These are phyloP conservation scores for Scaptodrosophila lebanonensis DNA, from an alignment of 1,140 invertebrate species.

Conservation along the genomic window DNA sequence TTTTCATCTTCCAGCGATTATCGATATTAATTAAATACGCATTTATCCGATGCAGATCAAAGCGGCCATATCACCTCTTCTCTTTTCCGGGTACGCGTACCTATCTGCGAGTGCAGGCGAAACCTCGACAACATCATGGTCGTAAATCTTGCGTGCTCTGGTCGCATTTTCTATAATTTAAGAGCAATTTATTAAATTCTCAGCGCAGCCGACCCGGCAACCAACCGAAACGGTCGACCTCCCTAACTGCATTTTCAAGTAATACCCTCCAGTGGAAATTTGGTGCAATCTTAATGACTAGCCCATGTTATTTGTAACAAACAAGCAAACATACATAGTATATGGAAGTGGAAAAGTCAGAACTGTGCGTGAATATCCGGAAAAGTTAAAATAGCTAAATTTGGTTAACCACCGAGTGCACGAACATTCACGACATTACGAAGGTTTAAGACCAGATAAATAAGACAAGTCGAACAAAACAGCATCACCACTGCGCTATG, in stretches of 20 bases:
- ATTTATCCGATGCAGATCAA: constrained; percentile 12
- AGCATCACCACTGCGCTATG: no score
- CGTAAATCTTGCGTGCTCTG: constrained; percentile 19
- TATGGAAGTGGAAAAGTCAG: no score
- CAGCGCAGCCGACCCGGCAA: constrained; percentile 5
- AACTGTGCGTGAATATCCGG: no score
- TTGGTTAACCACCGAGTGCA: no score
- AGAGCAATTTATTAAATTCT: constrained; percentile 68
- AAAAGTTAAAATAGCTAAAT: no score
- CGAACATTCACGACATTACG: no score
- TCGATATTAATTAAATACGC: constrained; percentile 21
- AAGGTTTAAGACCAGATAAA: no score
- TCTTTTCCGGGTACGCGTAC: neutral
- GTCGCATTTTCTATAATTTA: constrained; percentile 53
- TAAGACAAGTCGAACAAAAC: no score
- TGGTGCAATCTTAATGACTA: no score
- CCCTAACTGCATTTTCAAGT: neutral
- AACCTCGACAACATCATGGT: neutral
- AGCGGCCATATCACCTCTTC: constrained; percentile 1
- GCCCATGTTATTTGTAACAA: no score
- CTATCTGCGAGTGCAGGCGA: neutral
- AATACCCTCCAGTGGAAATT: no score
- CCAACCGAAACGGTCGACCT: neutral
- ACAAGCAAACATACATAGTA: no score
- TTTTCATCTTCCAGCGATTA: constrained; percentile 33